Evolutionary conservation across 1,140 invertebrate species (phyloP).

Genomic region (Charaxes varanes): DNA sequence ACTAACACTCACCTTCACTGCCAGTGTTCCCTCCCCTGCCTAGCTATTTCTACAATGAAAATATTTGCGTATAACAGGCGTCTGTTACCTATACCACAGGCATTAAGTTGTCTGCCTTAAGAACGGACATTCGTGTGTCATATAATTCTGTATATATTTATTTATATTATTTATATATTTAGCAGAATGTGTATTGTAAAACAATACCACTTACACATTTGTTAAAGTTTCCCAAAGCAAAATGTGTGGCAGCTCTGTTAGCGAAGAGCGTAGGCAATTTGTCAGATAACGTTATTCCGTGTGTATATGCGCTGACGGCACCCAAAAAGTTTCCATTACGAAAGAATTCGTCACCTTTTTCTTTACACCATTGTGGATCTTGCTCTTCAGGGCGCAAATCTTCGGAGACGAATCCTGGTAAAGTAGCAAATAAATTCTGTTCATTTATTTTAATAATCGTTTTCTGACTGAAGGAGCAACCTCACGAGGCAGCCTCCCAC

Average conservation of each 20-base stretch:
- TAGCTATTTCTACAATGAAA: too few relatives aligned
- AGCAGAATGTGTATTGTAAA: neutral
- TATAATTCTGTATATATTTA: too few relatives aligned
- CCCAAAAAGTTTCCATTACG: slow-evolving; percentile 83
- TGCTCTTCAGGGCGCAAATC: slow-evolving; percentile 88
- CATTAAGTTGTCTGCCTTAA: too few relatives aligned
- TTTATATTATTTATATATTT: neutral
- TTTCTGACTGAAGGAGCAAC: too few relatives aligned
- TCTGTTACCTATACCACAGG: too few relatives aligned
- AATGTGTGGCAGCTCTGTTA: slow-evolving; percentile 85
- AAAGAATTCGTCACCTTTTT: slow-evolving; percentile 88
- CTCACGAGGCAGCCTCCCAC: too few relatives aligned
- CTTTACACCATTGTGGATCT: slow-evolving; percentile 87
- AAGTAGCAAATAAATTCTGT: neutral
- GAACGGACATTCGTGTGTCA: too few relatives aligned
- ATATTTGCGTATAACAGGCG: too few relatives aligned
- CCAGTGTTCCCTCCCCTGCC: too few relatives aligned
- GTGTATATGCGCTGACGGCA: slow-evolving; percentile 87
- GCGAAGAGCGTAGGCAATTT: slow-evolving; percentile 84
- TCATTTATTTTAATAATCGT: too few relatives aligned
- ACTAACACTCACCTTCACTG: too few relatives aligned
- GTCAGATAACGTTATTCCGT: slow-evolving; percentile 84
- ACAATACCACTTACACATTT: slow-evolving; percentile 78
- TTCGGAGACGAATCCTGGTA: slow-evolving; percentile 78
- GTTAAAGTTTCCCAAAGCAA: slow-evolving; percentile 82